A percentile compares a stretch with the other conserved stretches of the same genome.
These are phyloP conservation scores for Formica exsecta DNA, from an alignment of 1,140 invertebrate genomes.

Conservation along the genomic window DNA sequence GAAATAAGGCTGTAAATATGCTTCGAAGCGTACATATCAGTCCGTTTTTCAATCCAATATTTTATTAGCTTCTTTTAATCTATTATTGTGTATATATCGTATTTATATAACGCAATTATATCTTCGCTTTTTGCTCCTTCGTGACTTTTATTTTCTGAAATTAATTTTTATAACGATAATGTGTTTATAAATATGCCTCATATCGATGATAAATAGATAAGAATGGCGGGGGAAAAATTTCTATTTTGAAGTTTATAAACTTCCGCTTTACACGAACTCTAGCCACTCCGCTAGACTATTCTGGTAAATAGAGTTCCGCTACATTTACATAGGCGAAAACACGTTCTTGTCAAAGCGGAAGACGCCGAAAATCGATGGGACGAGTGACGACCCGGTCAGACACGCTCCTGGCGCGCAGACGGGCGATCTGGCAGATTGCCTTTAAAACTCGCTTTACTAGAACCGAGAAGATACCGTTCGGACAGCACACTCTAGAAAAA, in stretches of 20 bases:
- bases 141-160: not conserved
- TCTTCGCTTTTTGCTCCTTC: not conserved
- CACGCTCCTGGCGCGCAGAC: constrained; percentile 40
- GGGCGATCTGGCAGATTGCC: constrained; percentile 56
- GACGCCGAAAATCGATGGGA: constrained; percentile 49
- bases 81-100: not conserved
- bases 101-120: not conserved
- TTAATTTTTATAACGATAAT: not conserved
- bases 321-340: constrained; percentile 19
- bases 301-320: constrained; percentile 10
- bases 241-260: constrained; percentile 7
- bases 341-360: constrained; percentile 15
- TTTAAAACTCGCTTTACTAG: constrained; percentile 70
- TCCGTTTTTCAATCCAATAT: not conserved
- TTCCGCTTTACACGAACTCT: not conserved
- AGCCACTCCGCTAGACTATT: constrained; percentile 18
- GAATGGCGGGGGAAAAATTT: not conserved
- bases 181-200: too few species aligned
- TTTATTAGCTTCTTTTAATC: not conserved
- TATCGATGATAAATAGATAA: not conserved
- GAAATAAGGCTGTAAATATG: not conserved
- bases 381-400: constrained; percentile 37
- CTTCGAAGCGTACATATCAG: not conserved
- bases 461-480: constrained; percentile 67
- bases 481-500: constrained; percentile 50